Evolutionary conservation across 2,797 vertebrate species (phyloP).

Genomic region (Phataginus tetradactyla): DNA sequence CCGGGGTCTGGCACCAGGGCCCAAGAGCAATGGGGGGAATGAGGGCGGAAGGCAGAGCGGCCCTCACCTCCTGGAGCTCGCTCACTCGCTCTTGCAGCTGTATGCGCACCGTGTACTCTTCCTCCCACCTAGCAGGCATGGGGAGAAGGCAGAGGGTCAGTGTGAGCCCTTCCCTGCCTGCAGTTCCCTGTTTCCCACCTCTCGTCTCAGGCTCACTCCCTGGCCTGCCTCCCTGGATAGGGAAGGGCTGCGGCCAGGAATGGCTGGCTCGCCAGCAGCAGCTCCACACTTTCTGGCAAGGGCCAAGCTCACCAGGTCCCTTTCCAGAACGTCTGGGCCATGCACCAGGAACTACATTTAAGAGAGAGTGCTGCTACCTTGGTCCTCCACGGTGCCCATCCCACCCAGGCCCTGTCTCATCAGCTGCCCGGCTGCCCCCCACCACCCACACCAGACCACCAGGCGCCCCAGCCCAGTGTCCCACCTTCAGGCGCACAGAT

Average conservation of each 20-base stretch:
- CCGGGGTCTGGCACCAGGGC: fast-evolving
- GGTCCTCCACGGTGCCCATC: neutral
- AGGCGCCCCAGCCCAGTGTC: conserved; percentile 50
- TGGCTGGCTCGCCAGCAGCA: neutral
- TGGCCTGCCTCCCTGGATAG: neutral
- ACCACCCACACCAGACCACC: conserved; percentile 54
- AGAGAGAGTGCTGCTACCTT: neutral
- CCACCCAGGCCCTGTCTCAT: neutral
- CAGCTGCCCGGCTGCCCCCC: neutral
- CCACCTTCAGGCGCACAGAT: conserved; percentile 75
- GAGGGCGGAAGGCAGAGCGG: neutral
- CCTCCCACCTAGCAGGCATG: conserved; percentile 93
- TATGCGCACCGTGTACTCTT: conserved; percentile 94
- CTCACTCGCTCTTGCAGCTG: conserved; percentile 95
- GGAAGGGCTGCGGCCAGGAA: neutral
- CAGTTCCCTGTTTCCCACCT: neutral
- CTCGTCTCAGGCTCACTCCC: neutral
- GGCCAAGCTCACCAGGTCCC: neutral
- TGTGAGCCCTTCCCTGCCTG: neutral
- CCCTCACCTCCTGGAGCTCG: conserved; percentile 95
- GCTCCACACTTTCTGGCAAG: neutral
- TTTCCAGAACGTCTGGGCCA: neutral
- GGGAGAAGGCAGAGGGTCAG: neutral
- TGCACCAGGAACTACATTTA: neutral
- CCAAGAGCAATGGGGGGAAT: neutral